Evolutionary conservation across 1,140 invertebrate genomes (phyloP).

Genomic region (Tenebrio molitor): DNA sequence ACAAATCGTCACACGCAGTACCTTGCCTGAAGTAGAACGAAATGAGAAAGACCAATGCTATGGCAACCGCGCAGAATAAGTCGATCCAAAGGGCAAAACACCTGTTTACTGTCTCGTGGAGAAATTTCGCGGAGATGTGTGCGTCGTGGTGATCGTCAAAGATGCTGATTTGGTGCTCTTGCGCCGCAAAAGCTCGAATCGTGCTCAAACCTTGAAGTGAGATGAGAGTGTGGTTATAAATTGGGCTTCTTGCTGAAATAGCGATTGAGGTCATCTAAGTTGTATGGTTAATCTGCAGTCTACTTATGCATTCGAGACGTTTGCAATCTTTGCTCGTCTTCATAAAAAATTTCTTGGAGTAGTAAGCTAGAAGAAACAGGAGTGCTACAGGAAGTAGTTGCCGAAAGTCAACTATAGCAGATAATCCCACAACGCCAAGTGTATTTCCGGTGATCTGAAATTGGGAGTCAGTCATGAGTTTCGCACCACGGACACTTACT

Average conservation of each 20-base stretch:
- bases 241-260: slow-evolving; percentile 69
- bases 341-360: slow-evolving; percentile 55
- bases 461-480: slow-evolving; percentile 66
- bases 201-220: slow-evolving; percentile 78
- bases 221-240: slow-evolving; percentile 73
- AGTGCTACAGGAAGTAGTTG: slow-evolving; percentile 65
- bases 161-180: slow-evolving; percentile 82
- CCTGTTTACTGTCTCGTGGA: slow-evolving; percentile 75
- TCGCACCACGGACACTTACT: slow-evolving; percentile 57
- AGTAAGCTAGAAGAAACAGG: slow-evolving; percentile 54
- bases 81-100: slow-evolving; percentile 86
- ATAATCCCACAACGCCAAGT: slow-evolving; percentile 74
- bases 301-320: slow-evolving; percentile 61
- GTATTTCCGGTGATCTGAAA: slow-evolving; percentile 67
- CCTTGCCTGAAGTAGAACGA: slow-evolving; percentile 70
- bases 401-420: slow-evolving; percentile 81
- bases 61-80: slow-evolving; percentile 80
- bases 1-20: slow-evolving; percentile 9
- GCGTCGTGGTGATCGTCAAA: slow-evolving; percentile 85
- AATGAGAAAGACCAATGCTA: slow-evolving; percentile 76
- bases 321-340: slow-evolving; percentile 59
- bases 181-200: slow-evolving; percentile 84
- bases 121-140: slow-evolving; percentile 77
- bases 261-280: too few species aligned
- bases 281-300: too few species aligned